Base-by-base conservation (phyloP, 2,888 invertebrate genomes). In the Rhimphoctona megacephalus region DNA sequence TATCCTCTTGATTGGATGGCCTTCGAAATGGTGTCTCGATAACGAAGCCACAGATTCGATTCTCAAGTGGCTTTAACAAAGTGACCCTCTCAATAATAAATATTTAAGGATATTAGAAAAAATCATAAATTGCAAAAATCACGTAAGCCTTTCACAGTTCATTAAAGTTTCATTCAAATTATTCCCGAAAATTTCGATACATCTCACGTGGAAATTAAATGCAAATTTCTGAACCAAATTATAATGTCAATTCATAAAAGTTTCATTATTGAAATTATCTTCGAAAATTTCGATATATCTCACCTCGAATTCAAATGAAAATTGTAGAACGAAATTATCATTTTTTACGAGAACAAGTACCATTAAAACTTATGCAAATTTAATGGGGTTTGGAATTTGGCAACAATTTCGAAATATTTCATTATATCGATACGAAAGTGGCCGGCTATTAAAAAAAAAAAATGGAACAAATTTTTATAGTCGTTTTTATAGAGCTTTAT, bases 1-100 rank as follows among this genome's bases (percentile, higher is more conserved):
- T 69, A 84, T 74, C 74, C 36, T 49, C 84, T 84, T 73, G 73
- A 80, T 74, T 67, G 74, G 79, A 69, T 49, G 49, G 36, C 74
- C 36, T 43, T 30, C 30, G 74, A 49, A 80, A 69, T 25, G 61
- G 33, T 39, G 73, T 67, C 46, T 83, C 74, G 84, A 84, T 84
- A 84, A 80, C 80, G 72, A 78, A 78, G 66, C 74, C 73, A 49
- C 39, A 57, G 64, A 80, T 79, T 74, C 49, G 61, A 76, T 79
- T 70, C 61, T 57, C 74, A 25, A 80, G 46, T 84, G 61, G n/a
- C 73, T 17, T 52, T 19, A 17, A 14, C 30, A 17, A 61, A 25
- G 17, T 30, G 30, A 17, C 61, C 2, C 17, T 30, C 30, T 61
- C 14, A 30, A 30, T 17, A 30, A 30, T 61, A 1, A 17, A 61